Evolutionary conservation across 2,888 invertebrate genomes (phyloP), one percentile per base, ranked within the genome.

Genomic region (Drosophila pseudotalamancana): DNA sequence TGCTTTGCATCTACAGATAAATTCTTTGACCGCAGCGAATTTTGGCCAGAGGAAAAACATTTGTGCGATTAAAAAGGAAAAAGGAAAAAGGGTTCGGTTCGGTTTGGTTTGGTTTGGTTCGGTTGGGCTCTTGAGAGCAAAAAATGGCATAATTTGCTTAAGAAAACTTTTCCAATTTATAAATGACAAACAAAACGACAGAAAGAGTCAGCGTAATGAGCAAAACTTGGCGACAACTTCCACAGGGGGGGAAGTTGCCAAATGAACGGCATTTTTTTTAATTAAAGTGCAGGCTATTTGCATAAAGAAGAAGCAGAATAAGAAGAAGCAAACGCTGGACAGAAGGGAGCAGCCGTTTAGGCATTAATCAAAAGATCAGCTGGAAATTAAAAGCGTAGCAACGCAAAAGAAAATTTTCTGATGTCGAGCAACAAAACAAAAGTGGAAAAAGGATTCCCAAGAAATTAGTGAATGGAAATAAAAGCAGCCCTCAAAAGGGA

Each of bases 81-180:
- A 34, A 16, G 37, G 11, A 46, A 59, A 63, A 72, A 75, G 68
- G 74, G 64, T 65, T 54, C 42, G 35, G 8, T 18, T 49, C 23
- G 25, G 12, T 12, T 6, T n/a, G n/a, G n/a, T n/a, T n/a, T n/a
- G 74, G 64, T 65, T 54, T 37, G 35, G 8, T 18, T 49, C 23
- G 25, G 12, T 12, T 6, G n/a, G 19, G 25, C 32, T 14, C 37
- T 31, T 6, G 23, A 18, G n/a, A 29, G 31, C 37, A 53, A 61
- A 69, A 70, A 76, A 68, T 59, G 69, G 67, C 83, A 85, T 82
- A 85, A 87, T 87, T 85, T 88, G 86, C 83, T 87, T 83, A 81
- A 82, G 76, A 70, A 88, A 87, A 87, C 71, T 87, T 87, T 87
- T 87, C 88, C 88, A 87, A 88, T 87, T 88, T 88, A 87, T 87